These are phyloP conservation scores for Hydriomena furcata DNA, from an alignment of 2,888 invertebrate genomes.

Conservation along the genomic window DNA sequence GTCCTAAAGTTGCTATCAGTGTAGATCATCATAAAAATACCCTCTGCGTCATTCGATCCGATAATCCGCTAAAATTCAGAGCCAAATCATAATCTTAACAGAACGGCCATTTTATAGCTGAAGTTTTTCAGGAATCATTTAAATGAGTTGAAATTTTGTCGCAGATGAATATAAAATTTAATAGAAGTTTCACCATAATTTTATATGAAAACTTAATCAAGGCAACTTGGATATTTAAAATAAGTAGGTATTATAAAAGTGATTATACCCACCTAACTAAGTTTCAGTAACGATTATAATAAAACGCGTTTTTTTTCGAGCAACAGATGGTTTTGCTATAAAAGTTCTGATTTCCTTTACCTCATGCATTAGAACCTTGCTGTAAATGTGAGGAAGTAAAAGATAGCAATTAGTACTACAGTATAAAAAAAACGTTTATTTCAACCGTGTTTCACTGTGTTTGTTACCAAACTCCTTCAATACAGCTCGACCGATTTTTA, in stretches of 20 bases:
- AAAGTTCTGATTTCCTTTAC: no score
- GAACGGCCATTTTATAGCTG: constrained; percentile 36
- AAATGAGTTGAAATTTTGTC: constrained; percentile 36
- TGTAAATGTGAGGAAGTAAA: no score
- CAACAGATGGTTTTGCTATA: no score
- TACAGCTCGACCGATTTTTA: no score
- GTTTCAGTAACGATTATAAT: no score
- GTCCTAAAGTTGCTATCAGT: not conserved
- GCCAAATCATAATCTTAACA: constrained; percentile 36
- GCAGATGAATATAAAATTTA: constrained; percentile 22
- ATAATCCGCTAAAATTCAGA: constrained; percentile 34
- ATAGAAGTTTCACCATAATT: constrained; percentile 3
- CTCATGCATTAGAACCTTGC: no score
- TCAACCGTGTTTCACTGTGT: no score
- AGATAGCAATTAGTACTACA: no score
- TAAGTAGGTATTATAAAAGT: not conserved
- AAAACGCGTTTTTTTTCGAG: no score
- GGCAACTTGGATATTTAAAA: not conserved
- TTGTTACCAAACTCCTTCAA: no score
- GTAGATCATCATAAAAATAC: constrained; percentile 15
- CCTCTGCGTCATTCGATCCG: constrained; percentile 9
- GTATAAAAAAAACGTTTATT: no score
- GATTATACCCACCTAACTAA: no score
- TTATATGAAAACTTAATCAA: constrained; percentile 5
- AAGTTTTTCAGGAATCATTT: constrained; percentile 41